Percentiles rank a stretch among this genome's conserved stretches.
Evolutionary conservation across 2,888 invertebrate species (phyloP).

Genomic region (Trissolcus japonicus): DNA sequence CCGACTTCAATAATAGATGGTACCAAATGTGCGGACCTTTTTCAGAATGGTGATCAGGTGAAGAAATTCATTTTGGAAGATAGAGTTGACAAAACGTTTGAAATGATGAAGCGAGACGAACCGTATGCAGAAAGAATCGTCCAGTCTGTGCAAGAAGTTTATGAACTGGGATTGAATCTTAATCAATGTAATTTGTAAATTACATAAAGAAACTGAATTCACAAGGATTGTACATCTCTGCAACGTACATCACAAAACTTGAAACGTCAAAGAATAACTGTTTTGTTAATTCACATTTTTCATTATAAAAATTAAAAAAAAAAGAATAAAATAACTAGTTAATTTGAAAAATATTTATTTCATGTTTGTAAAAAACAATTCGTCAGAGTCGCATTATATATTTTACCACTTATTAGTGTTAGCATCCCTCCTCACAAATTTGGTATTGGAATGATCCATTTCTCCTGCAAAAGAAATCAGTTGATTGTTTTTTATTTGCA

Average conservation of each 20-base stretch:
- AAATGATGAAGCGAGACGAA: constrained; percentile 62
- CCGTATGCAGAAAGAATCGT: constrained; percentile 61
- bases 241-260: no score
- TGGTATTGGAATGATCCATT: constrained; percentile 33
- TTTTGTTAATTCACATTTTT: no score
- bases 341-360: not conserved
- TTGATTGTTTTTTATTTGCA: not conserved
- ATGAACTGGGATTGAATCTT: not conserved
- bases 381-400: not conserved
- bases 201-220: no score
- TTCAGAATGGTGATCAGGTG: constrained; percentile 58
- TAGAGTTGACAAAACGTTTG: constrained; percentile 60
- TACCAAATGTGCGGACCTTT: constrained; percentile 34
- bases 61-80: constrained; percentile 52
- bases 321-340: not conserved
- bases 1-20: constrained; percentile 66
- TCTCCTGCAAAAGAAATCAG: constrained; percentile 20
- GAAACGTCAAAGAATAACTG: no score
- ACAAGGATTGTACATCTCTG: no score
- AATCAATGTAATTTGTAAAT: not conserved
- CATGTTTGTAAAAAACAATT: not conserved
- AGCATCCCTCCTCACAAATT: constrained; percentile 52
- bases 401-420: constrained; percentile 47
- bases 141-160: constrained; percentile 60
- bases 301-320: not conserved